These are phyloP conservation scores for Macquaria australasica DNA, from an alignment of 2,113 vertebrate species.

Conservation along the genomic window DNA sequence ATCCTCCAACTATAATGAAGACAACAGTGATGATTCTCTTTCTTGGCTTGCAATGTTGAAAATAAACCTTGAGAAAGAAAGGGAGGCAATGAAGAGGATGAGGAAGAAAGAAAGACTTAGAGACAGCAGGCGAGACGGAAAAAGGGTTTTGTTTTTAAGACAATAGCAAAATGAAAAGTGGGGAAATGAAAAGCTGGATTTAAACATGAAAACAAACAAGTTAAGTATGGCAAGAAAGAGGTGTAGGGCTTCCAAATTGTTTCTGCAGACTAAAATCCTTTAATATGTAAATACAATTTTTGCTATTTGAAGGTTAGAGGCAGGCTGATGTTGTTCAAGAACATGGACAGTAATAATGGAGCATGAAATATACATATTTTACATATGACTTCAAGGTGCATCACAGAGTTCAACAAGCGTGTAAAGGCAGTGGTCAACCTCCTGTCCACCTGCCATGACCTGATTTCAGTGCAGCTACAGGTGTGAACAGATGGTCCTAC, in stretches of 20 bases:
- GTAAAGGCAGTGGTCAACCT: background rate
- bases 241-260: background rate
- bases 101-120: constrained; percentile 40
- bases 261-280: background rate
- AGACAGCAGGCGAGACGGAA: background rate
- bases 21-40: constrained; percentile 19
- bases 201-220: constrained; percentile 26
- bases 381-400: background rate
- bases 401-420: background rate
- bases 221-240: background rate
- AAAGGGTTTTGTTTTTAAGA: constrained; percentile 28
- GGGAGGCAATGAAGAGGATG: constrained; percentile 9
- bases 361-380: constrained; percentile 2
- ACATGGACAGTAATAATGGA: background rate
- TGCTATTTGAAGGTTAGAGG: constrained; percentile 2
- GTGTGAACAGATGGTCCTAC: background rate
- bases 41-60: constrained; percentile 19
- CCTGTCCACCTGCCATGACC: background rate
- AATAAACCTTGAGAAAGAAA: constrained; percentile 48
- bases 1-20: constrained; percentile 38
- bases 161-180: constrained; percentile 18
- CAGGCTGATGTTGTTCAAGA: background rate
- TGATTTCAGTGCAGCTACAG: background rate
- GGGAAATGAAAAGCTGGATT: constrained; percentile 40
- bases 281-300: constrained; percentile 3